A percentile compares a stretch with the other conserved stretches of the same genome.
phyloP scores from a whole-genome alignment of 2,797 vertebrate genomes.

The Characodon lateralis region DNA sequence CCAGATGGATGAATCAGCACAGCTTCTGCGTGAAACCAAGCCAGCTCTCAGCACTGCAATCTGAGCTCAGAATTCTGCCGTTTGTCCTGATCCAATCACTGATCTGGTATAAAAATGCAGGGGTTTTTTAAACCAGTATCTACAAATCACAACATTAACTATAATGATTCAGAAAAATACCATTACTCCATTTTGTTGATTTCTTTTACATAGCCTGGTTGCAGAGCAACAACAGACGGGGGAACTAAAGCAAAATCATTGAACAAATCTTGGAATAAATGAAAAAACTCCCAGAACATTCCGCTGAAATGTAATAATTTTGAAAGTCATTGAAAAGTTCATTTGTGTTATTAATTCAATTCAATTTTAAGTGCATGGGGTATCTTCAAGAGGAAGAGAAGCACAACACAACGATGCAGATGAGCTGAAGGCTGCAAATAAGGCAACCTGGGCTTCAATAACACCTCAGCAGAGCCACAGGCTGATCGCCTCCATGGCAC shows the following conservation, averaged over 20 bases:
- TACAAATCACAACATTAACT: neutral
- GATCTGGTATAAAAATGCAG: constrained; percentile 6
- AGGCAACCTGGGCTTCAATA: no score
- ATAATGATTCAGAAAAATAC: constrained; percentile 7
- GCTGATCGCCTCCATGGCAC: neutral
- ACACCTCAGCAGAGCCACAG: no score
- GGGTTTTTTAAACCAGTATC: neutral
- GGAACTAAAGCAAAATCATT: neutral
- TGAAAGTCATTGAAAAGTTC: neutral
- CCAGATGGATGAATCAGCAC: neutral
- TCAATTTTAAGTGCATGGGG: no score
- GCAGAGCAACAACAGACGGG: neutral
- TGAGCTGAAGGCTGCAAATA: no score
- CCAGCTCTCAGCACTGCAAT: neutral
- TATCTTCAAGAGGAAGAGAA: no score
- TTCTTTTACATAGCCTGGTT: constrained; percentile 14
- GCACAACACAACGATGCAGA: no score
- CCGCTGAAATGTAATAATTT: neutral
- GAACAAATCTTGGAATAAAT: neutral
- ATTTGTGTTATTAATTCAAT: no score
- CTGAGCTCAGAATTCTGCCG: constrained; percentile 1
- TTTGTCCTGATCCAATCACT: constrained; percentile 6
- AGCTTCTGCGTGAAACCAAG: constrained; percentile 5
- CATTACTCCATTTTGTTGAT: constrained; percentile 18
- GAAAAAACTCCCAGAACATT: neutral